Evolutionary conservation across 2,113 vertebrate genomes (phyloP).

Genomic region (Trogon melanurus): DNA sequence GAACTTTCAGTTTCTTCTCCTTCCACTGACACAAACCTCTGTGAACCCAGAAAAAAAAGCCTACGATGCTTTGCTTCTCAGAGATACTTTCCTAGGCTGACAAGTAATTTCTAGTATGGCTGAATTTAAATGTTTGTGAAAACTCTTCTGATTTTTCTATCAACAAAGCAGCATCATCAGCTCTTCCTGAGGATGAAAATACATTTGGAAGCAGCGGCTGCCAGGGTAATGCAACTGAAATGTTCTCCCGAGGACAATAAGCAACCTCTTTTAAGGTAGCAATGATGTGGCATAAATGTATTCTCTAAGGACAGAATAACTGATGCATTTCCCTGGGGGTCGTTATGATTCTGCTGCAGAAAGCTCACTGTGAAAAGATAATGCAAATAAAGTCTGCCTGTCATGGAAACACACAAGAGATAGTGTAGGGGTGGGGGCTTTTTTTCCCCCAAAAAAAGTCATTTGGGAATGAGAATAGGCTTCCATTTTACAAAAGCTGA

Average conservation of each 20-base stretch:
- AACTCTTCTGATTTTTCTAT: neutral
- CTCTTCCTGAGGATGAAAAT: neutral
- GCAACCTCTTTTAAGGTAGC: neutral
- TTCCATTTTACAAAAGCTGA: neutral
- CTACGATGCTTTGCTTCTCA: neutral
- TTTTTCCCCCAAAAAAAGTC: neutral
- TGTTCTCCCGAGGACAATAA: slow-evolving; percentile 23
- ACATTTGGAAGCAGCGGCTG: neutral
- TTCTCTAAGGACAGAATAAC: neutral
- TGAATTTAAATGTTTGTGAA: neutral
- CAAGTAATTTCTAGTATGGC: neutral
- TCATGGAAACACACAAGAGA: neutral
- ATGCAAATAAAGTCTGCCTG: neutral
- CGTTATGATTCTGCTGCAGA: neutral
- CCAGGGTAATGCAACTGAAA: neutral
- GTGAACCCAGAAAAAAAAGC: neutral
- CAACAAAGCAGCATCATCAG: neutral
- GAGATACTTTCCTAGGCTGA: neutral
- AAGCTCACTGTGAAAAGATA: neutral
- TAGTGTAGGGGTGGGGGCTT: neutral
- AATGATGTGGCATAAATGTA: neutral
- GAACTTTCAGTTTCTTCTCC: neutral
- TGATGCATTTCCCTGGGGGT: neutral
- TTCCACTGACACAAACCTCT: neutral
- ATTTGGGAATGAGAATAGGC: neutral